These are phyloP conservation scores for Ormyrus nitidulus DNA, from an alignment of 2,888 invertebrate genomes.

Conservation along the genomic window DNA sequence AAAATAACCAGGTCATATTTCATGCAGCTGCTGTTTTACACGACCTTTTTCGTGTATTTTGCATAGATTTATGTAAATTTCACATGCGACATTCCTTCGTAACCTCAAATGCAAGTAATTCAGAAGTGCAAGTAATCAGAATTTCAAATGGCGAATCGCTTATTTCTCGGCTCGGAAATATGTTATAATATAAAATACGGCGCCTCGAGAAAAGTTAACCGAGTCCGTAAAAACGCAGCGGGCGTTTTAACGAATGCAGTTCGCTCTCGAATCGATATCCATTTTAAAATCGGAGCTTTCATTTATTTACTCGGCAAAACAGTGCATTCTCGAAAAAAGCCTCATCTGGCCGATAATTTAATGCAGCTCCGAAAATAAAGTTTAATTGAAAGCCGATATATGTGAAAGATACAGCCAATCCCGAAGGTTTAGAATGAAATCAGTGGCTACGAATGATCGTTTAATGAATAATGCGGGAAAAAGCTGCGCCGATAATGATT, in stretches of 20 bases:
- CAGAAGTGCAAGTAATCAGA: slow-evolving; percentile 29
- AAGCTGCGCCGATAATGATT: slow-evolving; percentile 29
- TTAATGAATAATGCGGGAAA: slow-evolving; percentile 33
- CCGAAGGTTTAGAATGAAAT: not conserved
- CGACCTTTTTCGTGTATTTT: slow-evolving; percentile 26
- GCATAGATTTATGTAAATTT: slow-evolving; percentile 45
- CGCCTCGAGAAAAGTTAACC: no score
- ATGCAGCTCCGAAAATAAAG: slow-evolving; percentile 5
- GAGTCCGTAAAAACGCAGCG: no score
- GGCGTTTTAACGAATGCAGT: not conserved
- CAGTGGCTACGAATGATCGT: slow-evolving; percentile 15
- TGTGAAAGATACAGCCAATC: not conserved
- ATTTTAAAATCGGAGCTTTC: not conserved
- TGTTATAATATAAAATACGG: not conserved
- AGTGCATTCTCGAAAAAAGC: not conserved
- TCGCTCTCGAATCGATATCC: not conserved
- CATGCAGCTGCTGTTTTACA: slow-evolving; percentile 18
- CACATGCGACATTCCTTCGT: slow-evolving; percentile 8
- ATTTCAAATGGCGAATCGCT: slow-evolving; percentile 32
- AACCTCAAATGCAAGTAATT: slow-evolving; percentile 16
- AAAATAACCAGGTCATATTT: not conserved
- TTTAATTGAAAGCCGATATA: not conserved
- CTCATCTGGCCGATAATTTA: slow-evolving; percentile 22
- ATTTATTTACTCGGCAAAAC: not conserved
- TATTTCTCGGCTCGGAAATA: slow-evolving; percentile 20